Conservation (phyloP, 2,888 invertebrate genomes). For the Proisotoma minuta region DNA sequence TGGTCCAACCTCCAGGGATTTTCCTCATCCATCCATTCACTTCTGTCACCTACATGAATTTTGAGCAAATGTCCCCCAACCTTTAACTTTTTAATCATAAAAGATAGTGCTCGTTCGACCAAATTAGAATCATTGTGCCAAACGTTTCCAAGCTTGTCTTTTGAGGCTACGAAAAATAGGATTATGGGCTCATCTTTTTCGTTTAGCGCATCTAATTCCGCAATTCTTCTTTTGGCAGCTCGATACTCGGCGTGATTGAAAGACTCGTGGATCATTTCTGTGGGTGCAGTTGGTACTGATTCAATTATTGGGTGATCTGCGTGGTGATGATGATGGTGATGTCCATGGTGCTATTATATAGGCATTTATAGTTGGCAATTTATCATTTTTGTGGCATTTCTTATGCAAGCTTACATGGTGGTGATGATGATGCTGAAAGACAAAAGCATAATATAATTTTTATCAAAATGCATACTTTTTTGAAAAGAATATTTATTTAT, state of each 20-base stretch:
- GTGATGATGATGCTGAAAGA: no score
- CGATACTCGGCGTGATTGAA: not conserved
- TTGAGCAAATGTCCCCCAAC: slow-evolving; percentile 23
- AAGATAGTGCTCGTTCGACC: slow-evolving; percentile 20
- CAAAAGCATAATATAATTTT: no score
- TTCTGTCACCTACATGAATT: slow-evolving; percentile 18
- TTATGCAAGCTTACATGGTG: no score
- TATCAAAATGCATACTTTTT: no score
- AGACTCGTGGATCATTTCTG: not conserved
- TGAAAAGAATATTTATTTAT: no score
- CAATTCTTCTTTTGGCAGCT: slow-evolving; percentile 3
- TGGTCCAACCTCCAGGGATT: slow-evolving; percentile 18
- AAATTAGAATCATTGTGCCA: slow-evolving; percentile 24
- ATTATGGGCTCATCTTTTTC: slow-evolving; percentile 20
- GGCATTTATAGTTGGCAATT: no score
- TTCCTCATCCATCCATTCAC: slow-evolving; percentile 19
- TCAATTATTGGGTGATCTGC: not conserved
- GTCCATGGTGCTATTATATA: no score
- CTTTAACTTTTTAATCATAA: slow-evolving; percentile 20
- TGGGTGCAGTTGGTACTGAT: not conserved
- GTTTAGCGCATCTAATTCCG: slow-evolving; percentile 13
- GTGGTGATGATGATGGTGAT: no score
- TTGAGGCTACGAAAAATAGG: slow-evolving; percentile 22
- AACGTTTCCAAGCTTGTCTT: slow-evolving; percentile 15
- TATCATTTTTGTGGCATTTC: no score